phyloP scores from a whole-genome alignment of 2,113 vertebrate genomes.

The Tragelaphus scriptus region DNA sequence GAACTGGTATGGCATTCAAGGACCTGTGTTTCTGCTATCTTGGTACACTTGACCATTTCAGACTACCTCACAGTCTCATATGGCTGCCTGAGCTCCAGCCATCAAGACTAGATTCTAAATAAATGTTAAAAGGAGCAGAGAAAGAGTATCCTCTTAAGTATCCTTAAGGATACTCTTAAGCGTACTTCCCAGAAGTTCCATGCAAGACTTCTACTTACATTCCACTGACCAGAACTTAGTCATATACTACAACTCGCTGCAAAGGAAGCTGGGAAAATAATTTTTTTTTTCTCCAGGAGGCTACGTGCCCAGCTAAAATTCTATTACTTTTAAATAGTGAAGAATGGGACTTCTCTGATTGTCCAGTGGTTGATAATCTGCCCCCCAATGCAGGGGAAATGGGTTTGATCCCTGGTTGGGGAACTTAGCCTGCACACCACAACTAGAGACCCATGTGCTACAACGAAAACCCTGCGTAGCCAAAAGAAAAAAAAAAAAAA shows the following conservation, averaged over 20 bases:
- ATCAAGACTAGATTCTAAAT: neutral
- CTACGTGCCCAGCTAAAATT: constrained; percentile 18
- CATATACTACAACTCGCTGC: neutral
- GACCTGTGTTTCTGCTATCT: neutral
- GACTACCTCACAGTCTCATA: neutral
- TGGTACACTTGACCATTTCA: neutral
- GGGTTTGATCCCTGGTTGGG: neutral
- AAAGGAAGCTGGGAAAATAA: neutral
- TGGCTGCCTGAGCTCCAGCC: neutral
- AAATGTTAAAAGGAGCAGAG: neutral
- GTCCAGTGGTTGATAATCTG: neutral
- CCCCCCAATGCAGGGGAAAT: neutral
- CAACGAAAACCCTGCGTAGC: neutral
- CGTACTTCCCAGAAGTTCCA: neutral
- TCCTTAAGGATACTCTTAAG: neutral
- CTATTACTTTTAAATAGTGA: neutral
- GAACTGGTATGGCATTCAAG: neutral
- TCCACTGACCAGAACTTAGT: neutral
- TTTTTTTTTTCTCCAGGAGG: neutral
- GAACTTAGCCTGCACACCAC: neutral
- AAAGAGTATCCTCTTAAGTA: neutral
- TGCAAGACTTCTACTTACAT: neutral
- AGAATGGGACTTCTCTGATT: neutral
- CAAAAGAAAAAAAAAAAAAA: neutral
- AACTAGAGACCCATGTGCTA: neutral